A percentile compares a stretch with the other conserved stretches of the same genome.
phyloP scores from a whole-genome alignment of 2,797 vertebrate species.

The Ispidina picta region DNA sequence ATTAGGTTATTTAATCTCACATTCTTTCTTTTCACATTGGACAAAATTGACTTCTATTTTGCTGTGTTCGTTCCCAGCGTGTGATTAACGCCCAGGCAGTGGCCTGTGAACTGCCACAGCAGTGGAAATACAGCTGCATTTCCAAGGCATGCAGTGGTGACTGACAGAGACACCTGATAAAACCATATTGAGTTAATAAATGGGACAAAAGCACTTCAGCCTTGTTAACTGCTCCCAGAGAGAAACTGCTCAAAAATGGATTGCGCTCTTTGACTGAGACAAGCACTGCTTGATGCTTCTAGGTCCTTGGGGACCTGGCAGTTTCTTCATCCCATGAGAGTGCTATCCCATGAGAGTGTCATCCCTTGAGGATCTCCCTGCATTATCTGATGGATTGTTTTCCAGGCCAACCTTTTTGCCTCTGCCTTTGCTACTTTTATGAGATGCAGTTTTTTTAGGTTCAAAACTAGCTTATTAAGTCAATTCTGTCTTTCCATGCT shows the following conservation, averaged over 20 bases:
- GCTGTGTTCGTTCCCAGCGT: accelerated
- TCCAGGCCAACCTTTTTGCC: not conserved
- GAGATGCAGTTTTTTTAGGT: not conserved
- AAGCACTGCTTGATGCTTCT: not conserved
- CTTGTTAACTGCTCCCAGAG: not conserved
- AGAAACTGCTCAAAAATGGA: not conserved
- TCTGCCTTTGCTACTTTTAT: not conserved
- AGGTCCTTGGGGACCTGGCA: not conserved
- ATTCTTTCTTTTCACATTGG: not conserved
- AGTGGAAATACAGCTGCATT: not conserved
- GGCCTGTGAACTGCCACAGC: not conserved
- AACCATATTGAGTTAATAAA: not conserved
- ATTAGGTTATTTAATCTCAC: conserved; percentile 25
- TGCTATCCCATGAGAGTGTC: too few species aligned
- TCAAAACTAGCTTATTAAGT: not conserved
- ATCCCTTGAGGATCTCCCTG: not conserved
- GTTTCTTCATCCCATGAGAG: not conserved
- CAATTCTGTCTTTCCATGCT: not conserved
- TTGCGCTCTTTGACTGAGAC: not conserved
- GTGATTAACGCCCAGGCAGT: not conserved
- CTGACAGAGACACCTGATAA: not conserved
- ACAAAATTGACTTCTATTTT: conserved; percentile 1
- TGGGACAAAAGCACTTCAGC: not conserved
- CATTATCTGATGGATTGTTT: not conserved
- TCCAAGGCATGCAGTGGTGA: not conserved